Base-by-base conservation (phyloP, 1,140 invertebrate genomes). In the Saccostrea echinata region DNA sequence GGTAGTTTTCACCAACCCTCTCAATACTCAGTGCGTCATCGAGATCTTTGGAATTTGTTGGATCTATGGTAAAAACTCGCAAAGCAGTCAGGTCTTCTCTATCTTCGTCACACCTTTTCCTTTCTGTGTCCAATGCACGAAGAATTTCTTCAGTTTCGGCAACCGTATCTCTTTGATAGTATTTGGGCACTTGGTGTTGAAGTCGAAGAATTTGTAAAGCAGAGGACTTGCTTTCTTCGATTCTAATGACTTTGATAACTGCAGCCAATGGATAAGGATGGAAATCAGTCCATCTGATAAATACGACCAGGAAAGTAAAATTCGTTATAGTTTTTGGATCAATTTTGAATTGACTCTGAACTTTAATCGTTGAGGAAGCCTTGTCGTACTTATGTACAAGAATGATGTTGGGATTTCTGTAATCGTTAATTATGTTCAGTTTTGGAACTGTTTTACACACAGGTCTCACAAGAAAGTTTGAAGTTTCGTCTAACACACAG, bases 41-140 rank as follows among this genome's bases (percentile, higher is more conserved):
- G 88, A 99, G 99, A 94, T 99, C 99, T 13, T 98, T 99, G 94
- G 98, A 99, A 4, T 98, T 98, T 6, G 98, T 97, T 24, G 99
- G 98, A 96, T 99, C 99, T 1, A 99, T 98, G 0, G 98, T 99
- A 93, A 98, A 99, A 51, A 83, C 71, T n/a, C 21, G 18, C 1
- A 81, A 30, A 53, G 21, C 35, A 0, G 98, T 95, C 0, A 99
- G 95, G 95, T 99, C 98, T 30, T 96, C 96, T 80, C 98, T 82
- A 13, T 52, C 64, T 24, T 51, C 43, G 33, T 51, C 80, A 43
- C 30, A 2, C 43, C 18, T 21, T 52, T 16, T 24, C 4, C 21
- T 18, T 11, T n/a, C 33, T 12, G 30, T 9, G 24, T 71, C 30
- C 3, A 71, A 71, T 71, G 12, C 30, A 0, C 2, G 24, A n/a